Evolutionary conservation across 2,888 invertebrate species (phyloP).

Genomic region (Eupithecia pulchellata): DNA sequence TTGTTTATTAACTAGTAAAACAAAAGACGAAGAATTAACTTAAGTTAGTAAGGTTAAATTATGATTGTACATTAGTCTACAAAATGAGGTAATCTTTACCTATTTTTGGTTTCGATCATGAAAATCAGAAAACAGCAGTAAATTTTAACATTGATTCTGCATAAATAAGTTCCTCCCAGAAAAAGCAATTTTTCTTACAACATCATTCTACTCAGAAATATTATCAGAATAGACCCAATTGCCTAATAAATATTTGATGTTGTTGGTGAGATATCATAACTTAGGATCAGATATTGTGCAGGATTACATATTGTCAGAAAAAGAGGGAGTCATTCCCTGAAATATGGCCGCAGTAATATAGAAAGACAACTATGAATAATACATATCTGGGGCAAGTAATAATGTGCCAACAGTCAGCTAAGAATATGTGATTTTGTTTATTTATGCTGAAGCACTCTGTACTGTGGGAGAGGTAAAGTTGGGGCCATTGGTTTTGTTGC

Average conservation of each 20-base stretch:
- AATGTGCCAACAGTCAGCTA: slow-evolving; percentile 62
- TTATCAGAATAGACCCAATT: slow-evolving; percentile 11
- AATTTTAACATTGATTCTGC: background rate
- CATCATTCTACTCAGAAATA: background rate
- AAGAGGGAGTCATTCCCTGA: slow-evolving; percentile 65
- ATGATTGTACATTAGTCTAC: background rate
- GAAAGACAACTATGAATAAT: slow-evolving; percentile 78
- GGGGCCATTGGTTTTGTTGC: slow-evolving; percentile 38
- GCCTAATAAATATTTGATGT: slow-evolving; percentile 30
- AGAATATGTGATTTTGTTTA: slow-evolving; percentile 62
- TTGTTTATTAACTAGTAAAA: slow-evolving; percentile 20
- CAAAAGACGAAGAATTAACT: slow-evolving; percentile 20
- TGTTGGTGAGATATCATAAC: slow-evolving; percentile 25
- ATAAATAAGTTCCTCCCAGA: background rate
- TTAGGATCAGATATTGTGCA: slow-evolving; percentile 28
- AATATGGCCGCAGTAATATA: slow-evolving; percentile 68
- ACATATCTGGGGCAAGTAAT: slow-evolving; percentile 70
- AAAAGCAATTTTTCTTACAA: background rate
- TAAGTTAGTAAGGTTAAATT: background rate
- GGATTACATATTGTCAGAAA: slow-evolving; percentile 55
- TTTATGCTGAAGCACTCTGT: slow-evolving; percentile 47
- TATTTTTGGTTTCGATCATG: background rate
- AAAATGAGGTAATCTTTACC: background rate
- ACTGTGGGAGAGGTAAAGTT: slow-evolving; percentile 40
- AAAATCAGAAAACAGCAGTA: background rate